Percentiles rank a stretch among this genome's conserved stretches.
phyloP scores from a whole-genome alignment of 2,888 invertebrate species.

The Platycheirus albimanus region DNA sequence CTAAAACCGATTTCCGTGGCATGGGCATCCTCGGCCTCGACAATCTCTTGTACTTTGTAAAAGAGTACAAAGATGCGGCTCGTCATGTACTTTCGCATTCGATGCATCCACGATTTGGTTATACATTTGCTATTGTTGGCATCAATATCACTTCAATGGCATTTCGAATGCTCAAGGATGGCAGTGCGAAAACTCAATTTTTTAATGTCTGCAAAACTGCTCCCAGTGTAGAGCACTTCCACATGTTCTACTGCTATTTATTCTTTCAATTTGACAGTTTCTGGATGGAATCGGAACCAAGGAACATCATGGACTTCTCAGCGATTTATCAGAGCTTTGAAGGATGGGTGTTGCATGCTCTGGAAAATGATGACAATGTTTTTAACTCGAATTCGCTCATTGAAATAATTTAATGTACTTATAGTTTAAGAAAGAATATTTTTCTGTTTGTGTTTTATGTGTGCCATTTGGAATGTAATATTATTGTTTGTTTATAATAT shows the following conservation, averaged over 20 bases:
- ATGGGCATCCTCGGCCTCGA: conserved; percentile 98
- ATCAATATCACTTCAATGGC: conserved; percentile 98
- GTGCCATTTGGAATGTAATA: no score
- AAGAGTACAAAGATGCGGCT: conserved; percentile 90
- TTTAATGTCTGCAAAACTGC: conserved; percentile 90
- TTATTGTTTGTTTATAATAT: no score
- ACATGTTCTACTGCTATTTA: conserved; percentile 96
- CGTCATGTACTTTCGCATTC: conserved; percentile 93
- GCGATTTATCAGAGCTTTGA: conserved; percentile 93
- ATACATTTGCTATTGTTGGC: conserved; percentile 95
- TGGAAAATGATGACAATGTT: conserved; percentile 87
- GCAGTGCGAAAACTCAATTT: conserved; percentile 94
- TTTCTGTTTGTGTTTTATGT: no score
- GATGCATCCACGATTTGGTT: conserved; percentile 94
- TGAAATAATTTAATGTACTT: conserved; percentile 86
- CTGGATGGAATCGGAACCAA: conserved; percentile 96
- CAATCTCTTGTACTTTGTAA: conserved; percentile 94
- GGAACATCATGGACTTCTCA: conserved; percentile 98
- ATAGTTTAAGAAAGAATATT: no score
- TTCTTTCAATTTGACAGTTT: conserved; percentile 97
- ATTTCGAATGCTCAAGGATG: conserved; percentile 90
- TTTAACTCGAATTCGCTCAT: conserved; percentile 92
- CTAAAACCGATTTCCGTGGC: conserved; percentile 98
- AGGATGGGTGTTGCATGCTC: conserved; percentile 86
- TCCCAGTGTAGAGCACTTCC: conserved; percentile 90